Conservation (phyloP, 2,797 vertebrate genomes). For the Gymnodraco acuticeps region DNA sequence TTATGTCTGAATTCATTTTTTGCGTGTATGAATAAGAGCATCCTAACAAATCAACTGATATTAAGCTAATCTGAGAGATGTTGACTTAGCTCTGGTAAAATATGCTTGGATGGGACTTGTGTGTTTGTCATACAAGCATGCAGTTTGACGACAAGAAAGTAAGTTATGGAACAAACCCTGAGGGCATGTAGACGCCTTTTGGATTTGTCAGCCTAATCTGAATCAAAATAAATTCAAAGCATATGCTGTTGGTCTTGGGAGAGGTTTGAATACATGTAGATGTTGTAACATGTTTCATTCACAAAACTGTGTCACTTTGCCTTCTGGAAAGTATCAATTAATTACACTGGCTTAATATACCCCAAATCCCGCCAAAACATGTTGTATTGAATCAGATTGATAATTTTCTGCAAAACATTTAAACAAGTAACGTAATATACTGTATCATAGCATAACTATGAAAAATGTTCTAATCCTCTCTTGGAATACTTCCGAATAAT, state of each 20-base stretch:
- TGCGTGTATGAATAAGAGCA: not conserved
- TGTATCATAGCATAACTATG: not conserved
- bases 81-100: not conserved
- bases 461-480: not conserved
- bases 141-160: constrained; percentile 2
- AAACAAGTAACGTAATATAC: not conserved
- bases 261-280: not conserved
- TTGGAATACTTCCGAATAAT: no score
- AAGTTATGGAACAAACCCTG: not conserved
- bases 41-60: not conserved
- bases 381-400: not conserved
- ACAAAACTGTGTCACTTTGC: constrained; percentile 1
- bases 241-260: not conserved
- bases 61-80: not conserved
- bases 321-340: not conserved
- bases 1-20: not conserved
- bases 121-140: not conserved
- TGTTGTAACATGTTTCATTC: constrained; percentile 9
- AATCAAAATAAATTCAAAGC: constrained; percentile 16
- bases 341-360: not conserved
- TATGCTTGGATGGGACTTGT: not conserved
- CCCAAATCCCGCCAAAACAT: not conserved
- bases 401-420: not conserved
- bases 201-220: constrained; percentile 2
- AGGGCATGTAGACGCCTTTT: not conserved